Conservation (phyloP, 1,140 invertebrate species). For the Neodiprion pinetum region DNA sequence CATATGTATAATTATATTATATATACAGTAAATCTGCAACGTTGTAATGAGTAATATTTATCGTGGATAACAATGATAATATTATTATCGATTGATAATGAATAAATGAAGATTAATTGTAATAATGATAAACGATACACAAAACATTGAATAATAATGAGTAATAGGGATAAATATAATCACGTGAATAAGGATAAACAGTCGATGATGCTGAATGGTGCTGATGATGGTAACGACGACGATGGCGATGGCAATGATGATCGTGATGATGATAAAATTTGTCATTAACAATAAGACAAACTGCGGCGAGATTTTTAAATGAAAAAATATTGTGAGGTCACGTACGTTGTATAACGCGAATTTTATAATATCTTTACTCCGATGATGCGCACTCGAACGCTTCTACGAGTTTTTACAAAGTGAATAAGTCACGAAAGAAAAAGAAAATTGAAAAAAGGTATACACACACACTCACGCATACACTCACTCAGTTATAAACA, state of each 20-base stretch:
- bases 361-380: not conserved
- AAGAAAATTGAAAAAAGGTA: not conserved
- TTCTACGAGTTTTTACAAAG: not conserved
- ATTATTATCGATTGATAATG: not conserved
- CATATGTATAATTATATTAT: too few species aligned
- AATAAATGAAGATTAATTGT: not conserved
- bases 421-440: not conserved
- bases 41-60: not conserved
- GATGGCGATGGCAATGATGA: not conserved
- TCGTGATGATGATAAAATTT: not conserved
- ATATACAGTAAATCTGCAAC: too few species aligned
- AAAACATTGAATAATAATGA: constrained; percentile 2
- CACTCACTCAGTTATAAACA: not conserved
- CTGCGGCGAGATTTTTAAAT: too few species aligned
- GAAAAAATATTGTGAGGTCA: too few species aligned
- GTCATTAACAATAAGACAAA: too few species aligned
- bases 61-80: not conserved
- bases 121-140: not conserved
- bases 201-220: not conserved
- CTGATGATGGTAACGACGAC: not conserved
- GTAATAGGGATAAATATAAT: not conserved
- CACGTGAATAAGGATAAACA: not conserved
- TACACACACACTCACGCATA: not conserved
- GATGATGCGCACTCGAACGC: not conserved
- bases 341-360: not conserved